These are phyloP conservation scores for Lymantria monacha DNA, from an alignment of 2,888 invertebrate species.

Conservation along the genomic window DNA sequence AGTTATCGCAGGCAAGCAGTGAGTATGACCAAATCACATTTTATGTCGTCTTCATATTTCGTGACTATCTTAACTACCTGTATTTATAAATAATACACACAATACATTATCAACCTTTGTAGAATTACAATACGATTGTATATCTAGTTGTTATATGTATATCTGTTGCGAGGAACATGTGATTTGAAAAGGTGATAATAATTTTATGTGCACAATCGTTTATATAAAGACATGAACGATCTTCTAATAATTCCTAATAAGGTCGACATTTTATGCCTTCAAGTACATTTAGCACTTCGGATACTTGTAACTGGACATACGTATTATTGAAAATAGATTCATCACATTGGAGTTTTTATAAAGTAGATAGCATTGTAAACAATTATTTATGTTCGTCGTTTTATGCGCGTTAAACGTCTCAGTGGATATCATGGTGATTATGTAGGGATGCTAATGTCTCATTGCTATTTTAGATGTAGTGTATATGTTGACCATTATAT, in stretches of 20 bases:
- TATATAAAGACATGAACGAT: conserved; percentile 9
- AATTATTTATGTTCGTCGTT: too few relatives aligned
- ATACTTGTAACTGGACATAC: not conserved
- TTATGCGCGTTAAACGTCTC: too few relatives aligned
- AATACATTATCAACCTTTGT: not conserved
- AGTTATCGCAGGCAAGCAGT: too few relatives aligned
- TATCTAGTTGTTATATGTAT: not conserved
- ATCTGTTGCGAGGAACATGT: conserved; percentile 7
- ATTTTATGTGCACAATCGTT: conserved; percentile 18
- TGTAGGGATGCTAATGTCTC: too few relatives aligned
- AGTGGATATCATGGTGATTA: too few relatives aligned
- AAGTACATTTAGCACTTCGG: conserved; percentile 1
- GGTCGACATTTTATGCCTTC: conserved; percentile 16
- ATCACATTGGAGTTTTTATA: not conserved
- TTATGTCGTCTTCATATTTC: too few relatives aligned
- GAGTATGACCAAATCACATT: too few relatives aligned
- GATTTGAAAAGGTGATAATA: conserved; percentile 30
- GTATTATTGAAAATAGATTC: not conserved
- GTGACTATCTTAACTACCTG: not conserved
- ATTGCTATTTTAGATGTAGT: too few relatives aligned
- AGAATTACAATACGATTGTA: not conserved
- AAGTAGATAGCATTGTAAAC: not conserved
- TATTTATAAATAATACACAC: not conserved
- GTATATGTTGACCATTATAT: too few relatives aligned
- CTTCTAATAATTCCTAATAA: conserved; percentile 20